Base-by-base conservation (phyloP, 2,888 invertebrate genomes). In the Temnothorax rugatulus region DNA sequence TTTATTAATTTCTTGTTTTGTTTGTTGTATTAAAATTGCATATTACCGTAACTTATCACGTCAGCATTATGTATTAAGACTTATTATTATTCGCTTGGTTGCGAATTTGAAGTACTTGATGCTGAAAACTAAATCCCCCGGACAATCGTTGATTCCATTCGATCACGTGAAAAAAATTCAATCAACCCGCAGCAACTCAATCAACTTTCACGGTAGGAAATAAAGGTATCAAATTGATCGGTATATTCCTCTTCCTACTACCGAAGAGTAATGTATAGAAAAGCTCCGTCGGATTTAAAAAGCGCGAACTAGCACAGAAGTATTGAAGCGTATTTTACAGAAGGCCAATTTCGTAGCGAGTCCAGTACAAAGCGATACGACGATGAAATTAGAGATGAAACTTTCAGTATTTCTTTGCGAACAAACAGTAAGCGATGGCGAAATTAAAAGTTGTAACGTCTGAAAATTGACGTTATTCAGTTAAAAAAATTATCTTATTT, bases 181-280 rank as follows among this genome's bases (percentile, higher is more conserved):
- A 89, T 89, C 86, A 85, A 85, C 82, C 84, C 74, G 75, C 63
- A 77, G 85, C 85, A 85, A 83, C 90, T 90, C 89, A 82, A 86
- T 88, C 89, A 89, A 86, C 86, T 88, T 88, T 87, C 84, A 84
- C 76, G 83, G 75, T 81, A 82, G 82, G 84, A 82, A 83, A 81
- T 84, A 84, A 86, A 84, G 82, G 82, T 82, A 68, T 74, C 73
- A 79, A 89, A 89, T 89, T 84, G 87, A 83, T 89, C 84, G 87
- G 82, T 84, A 84, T 75, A 77, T 61, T 74, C 64, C 63, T 54
- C 64, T 34, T n/a, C 61, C 54, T 29, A 61, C 71, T 57, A 63
- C 18, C 38, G 34, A 47, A 69, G 69, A 89, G 84, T 89, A 87
- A 88, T 87, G 74, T 83, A 59, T 68, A 83, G 68, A 81, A 50